Conservation (phyloP, 2,888 invertebrate genomes). For the Pollenia amentaria region DNA sequence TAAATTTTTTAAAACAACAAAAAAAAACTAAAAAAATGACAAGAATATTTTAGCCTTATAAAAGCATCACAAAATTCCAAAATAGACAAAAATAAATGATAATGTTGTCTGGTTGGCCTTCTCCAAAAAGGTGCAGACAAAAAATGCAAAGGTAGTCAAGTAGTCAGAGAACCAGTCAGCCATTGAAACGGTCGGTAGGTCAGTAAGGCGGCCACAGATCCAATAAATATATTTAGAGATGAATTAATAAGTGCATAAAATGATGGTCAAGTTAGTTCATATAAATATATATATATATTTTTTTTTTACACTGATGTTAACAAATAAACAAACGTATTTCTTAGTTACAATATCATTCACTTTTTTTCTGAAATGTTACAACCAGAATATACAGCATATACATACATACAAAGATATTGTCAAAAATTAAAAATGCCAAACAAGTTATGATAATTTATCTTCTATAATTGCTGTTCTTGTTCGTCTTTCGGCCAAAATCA, state of each 20-base stretch:
- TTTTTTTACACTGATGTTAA: not conserved
- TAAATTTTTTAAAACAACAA: constrained; percentile 9
- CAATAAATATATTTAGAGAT: not conserved
- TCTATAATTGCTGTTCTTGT: constrained; percentile 20
- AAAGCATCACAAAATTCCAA: not conserved
- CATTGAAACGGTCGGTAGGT: not conserved
- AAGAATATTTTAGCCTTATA: constrained; percentile 34
- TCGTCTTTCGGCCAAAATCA: constrained; percentile 6
- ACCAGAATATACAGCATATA: too few relatives aligned
- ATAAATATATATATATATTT: too few relatives aligned
- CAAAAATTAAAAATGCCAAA: constrained; percentile 28
- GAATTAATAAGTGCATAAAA: constrained; percentile 66
- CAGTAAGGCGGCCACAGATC: not conserved
- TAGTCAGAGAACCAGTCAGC: not conserved
- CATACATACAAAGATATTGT: too few relatives aligned
- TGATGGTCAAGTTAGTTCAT: constrained; percentile 39
- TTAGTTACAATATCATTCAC: not conserved
- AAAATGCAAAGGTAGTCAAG: constrained; percentile 28
- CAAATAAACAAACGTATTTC: not conserved
- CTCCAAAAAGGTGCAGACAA: constrained; percentile 54
- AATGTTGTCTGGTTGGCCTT: constrained; percentile 68
- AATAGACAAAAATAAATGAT: constrained; percentile 35
- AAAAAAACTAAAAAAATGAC: not conserved
- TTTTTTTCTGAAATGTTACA: too few relatives aligned
- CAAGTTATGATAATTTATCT: constrained; percentile 68